phyloP scores from a whole-genome alignment of 2,888 invertebrate genomes.

The Cheilosia urbana region DNA sequence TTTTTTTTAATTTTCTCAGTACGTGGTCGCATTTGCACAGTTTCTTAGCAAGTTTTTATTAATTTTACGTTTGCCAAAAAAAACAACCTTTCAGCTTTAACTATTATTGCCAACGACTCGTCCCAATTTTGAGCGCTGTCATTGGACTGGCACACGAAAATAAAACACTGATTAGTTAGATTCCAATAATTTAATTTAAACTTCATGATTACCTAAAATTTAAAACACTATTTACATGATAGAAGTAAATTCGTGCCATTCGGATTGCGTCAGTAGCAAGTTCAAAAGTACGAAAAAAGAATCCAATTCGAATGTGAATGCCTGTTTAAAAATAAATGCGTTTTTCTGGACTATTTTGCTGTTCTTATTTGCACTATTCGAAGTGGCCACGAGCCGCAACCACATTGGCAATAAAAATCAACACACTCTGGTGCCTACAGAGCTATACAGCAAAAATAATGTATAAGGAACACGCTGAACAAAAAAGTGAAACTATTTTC shows the following conservation, averaged over 20 bases:
- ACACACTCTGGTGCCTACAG: background rate
- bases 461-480: background rate
- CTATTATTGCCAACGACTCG: slow-evolving; percentile 1
- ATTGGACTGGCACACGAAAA: background rate
- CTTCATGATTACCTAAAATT: too few relatives aligned
- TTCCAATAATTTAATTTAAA: background rate
- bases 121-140: background rate
- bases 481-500: slow-evolving; percentile 46
- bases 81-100: background rate
- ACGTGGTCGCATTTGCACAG: too few relatives aligned
- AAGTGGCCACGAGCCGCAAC: slow-evolving; percentile 48
- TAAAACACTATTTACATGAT: slow-evolving; percentile 1
- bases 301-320: slow-evolving; percentile 21
- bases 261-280: slow-evolving; percentile 24
- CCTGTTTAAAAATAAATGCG: slow-evolving; percentile 45
- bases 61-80: too few relatives aligned
- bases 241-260: too few relatives aligned
- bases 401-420: slow-evolving; percentile 40
- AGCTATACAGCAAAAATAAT: too few relatives aligned
- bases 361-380: slow-evolving; percentile 27
- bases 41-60: too few relatives aligned
- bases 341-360: slow-evolving; percentile 16
- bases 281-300: slow-evolving; percentile 42
- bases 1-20: too few relatives aligned
- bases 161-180: background rate